Conservation (phyloP, 2,113 vertebrate genomes). For the Thermophis baileyi region DNA sequence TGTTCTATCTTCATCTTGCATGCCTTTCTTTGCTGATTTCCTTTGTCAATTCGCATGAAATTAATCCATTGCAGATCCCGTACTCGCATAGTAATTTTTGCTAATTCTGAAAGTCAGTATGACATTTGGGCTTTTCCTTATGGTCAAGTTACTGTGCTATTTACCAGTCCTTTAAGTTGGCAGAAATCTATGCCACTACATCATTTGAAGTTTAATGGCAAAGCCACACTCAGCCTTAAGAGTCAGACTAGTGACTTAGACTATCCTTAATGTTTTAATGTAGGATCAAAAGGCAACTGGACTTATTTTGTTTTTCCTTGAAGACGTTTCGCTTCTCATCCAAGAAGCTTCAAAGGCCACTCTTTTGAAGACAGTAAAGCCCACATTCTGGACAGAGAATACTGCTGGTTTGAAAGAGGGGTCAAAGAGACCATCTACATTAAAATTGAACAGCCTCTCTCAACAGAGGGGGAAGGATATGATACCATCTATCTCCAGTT, state of each 20-base stretch:
- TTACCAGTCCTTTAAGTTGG: not conserved
- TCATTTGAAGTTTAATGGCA: not conserved
- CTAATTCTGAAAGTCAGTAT: not conserved
- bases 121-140: not conserved
- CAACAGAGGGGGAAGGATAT: too few species aligned
- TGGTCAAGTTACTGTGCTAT: not conserved
- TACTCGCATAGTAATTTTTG: not conserved
- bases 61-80: not conserved
- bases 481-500: too few species aligned
- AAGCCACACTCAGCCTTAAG: not conserved
- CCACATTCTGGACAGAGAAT: not conserved
- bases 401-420: too few species aligned
- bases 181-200: not conserved
- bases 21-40: not conserved
- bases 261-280: not conserved
- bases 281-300: not conserved
- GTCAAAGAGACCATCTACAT: too few species aligned
- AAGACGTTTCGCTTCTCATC: not conserved
- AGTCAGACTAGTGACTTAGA: not conserved
- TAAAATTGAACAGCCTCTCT: too few species aligned
- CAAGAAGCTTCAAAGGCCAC: not conserved
- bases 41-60: not conserved
- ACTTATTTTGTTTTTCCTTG: not conserved
- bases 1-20: constrained; percentile 1
- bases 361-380: not conserved